A percentile compares a stretch with the other conserved stretches of the same genome.
These are phyloP conservation scores for Ivindomyrus marchei DNA, from an alignment of 2,113 vertebrate species.

Conservation along the genomic window DNA sequence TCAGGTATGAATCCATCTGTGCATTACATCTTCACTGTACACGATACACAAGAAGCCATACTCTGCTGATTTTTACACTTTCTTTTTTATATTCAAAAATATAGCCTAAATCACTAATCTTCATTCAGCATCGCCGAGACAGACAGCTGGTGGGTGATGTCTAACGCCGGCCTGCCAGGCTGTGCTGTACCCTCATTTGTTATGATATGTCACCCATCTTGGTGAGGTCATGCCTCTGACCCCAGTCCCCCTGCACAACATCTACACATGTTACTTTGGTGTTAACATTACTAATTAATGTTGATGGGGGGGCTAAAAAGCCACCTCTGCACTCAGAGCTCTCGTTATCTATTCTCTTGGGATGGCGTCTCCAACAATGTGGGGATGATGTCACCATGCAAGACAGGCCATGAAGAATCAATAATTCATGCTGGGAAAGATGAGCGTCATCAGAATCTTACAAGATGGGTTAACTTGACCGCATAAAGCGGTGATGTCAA, in stretches of 20 bases:
- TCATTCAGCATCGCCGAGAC: neutral
- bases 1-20: neutral
- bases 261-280: neutral
- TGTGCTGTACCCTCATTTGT: neutral
- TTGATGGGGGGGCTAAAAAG: neutral
- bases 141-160: neutral
- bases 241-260: too few relatives aligned
- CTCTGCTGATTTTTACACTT: neutral
- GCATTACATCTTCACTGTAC: neutral
- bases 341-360: neutral
- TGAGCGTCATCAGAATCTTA: neutral
- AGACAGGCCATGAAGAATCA: neutral
- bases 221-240: neutral
- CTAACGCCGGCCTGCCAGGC: neutral
- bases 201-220: neutral
- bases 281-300: conserved; percentile 24
- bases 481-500: neutral
- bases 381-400: conserved; percentile 3
- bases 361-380: neutral
- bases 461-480: neutral
- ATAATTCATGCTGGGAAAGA: conserved; percentile 4
- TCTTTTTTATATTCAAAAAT: neutral
- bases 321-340: neutral
- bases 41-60: neutral
- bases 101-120: neutral